Evolutionary conservation across 1,140 invertebrate species (phyloP).

Genomic region (Nixonia krombeini): DNA sequence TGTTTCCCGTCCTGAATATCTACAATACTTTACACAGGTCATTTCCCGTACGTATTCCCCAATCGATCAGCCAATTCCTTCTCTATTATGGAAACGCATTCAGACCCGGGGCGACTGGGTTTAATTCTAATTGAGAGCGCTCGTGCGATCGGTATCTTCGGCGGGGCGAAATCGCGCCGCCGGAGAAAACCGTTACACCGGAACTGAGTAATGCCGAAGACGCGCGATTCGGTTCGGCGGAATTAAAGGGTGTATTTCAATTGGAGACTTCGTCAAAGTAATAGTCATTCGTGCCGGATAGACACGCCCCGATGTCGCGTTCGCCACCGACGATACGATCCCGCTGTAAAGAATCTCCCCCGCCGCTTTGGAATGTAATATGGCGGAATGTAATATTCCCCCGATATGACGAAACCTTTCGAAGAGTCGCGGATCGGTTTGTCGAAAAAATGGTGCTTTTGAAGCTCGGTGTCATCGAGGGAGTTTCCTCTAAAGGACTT

Average conservation of each 20-base stretch:
- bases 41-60: conserved; percentile 26
- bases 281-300: no score
- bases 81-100: conserved; percentile 30
- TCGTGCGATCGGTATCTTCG: conserved; percentile 23
- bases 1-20: conserved; percentile 19
- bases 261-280: no score
- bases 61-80: conserved; percentile 18
- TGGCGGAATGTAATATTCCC: neutral
- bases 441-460: no score
- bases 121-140: conserved; percentile 31
- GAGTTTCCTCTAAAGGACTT: no score
- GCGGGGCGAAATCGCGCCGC: conserved; percentile 3
- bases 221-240: neutral
- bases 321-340: no score
- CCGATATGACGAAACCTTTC: no score
- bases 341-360: no score
- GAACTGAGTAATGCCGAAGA: conserved; percentile 9
- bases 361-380: neutral
- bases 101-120: conserved; percentile 12
- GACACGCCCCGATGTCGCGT: no score
- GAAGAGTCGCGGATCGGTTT: no score
- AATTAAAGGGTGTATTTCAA: no score
- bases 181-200: conserved; percentile 5
- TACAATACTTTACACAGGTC: conserved; percentile 32
- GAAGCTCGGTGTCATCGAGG: no score